Evolutionary conservation across 2,888 invertebrate species (phyloP).

Genomic region (Agrochola macilenta): DNA sequence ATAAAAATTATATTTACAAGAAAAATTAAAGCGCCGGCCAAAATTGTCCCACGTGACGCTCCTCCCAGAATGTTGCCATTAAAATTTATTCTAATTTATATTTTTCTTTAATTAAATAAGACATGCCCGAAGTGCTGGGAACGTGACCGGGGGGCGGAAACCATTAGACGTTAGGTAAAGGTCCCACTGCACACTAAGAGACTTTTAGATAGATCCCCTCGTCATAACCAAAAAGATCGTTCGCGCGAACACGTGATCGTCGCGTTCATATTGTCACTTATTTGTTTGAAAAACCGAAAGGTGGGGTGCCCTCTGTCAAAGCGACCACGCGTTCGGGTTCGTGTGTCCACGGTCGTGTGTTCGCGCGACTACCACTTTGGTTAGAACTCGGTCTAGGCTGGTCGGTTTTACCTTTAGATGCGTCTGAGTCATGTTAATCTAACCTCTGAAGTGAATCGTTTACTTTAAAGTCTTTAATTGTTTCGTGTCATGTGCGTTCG

Average conservation of each 20-base stretch:
- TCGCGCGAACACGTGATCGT: background rate
- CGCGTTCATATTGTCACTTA: no score
- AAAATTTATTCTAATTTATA: conserved; percentile 84
- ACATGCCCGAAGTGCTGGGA: conserved; percentile 78
- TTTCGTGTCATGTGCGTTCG: no score
- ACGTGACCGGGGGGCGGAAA: conserved; percentile 77
- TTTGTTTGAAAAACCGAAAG: no score
- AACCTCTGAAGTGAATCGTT: no score
- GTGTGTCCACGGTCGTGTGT: no score
- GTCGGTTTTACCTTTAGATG: no score
- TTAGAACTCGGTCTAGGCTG: no score
- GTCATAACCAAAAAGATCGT: background rate
- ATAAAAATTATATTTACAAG: conserved; percentile 26
- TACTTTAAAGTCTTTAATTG: no score
- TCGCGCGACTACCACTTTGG: no score
- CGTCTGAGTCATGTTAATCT: no score
- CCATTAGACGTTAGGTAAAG: conserved; percentile 75
- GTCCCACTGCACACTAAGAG: conserved; percentile 56
- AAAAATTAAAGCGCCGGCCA: conserved; percentile 30
- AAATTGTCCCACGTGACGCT: conserved; percentile 50
- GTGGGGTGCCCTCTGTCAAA: no score
- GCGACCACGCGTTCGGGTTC: no score
- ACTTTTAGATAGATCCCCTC: background rate
- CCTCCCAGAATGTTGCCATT: conserved; percentile 67
- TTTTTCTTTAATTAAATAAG: conserved; percentile 87